phyloP scores from a whole-genome alignment of 2,888 invertebrate species.

The Thysanoteuthis rhombus region DNA sequence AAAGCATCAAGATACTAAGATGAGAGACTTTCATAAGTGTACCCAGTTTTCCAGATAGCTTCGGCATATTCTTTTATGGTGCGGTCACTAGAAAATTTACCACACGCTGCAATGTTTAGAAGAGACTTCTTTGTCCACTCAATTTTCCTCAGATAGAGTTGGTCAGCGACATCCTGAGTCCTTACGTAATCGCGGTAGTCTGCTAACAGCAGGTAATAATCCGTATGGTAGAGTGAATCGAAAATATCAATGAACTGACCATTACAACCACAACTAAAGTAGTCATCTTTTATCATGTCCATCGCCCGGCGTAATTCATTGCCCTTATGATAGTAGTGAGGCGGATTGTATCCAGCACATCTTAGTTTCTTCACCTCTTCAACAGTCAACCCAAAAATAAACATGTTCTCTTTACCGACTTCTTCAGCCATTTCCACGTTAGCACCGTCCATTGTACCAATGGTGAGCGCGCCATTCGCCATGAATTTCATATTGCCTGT shows the following conservation, averaged over 20 bases:
- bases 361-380: constrained; percentile 72
- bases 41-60: background rate
- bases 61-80: background rate
- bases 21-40: background rate
- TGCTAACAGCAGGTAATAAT: background rate
- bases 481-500: constrained; percentile 99
- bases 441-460: constrained; percentile 98
- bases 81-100: constrained; percentile 17
- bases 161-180: background rate
- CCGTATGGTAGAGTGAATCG: background rate
- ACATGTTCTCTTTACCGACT: constrained; percentile 94
- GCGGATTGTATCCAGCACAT: background rate
- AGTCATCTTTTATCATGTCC: constrained; percentile 14
- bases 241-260: background rate
- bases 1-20: no score
- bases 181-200: background rate
- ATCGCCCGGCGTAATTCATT: background rate
- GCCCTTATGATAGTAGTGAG: background rate
- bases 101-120: constrained; percentile 14
- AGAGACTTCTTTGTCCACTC: background rate
- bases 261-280: background rate
- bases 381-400: constrained; percentile 83
- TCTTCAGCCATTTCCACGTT: constrained; percentile 97
- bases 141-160: background rate
- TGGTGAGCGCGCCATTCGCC: constrained; percentile 94